Base-by-base conservation (phyloP, 2,113 vertebrate species). In the Brevimyrus niger region DNA sequence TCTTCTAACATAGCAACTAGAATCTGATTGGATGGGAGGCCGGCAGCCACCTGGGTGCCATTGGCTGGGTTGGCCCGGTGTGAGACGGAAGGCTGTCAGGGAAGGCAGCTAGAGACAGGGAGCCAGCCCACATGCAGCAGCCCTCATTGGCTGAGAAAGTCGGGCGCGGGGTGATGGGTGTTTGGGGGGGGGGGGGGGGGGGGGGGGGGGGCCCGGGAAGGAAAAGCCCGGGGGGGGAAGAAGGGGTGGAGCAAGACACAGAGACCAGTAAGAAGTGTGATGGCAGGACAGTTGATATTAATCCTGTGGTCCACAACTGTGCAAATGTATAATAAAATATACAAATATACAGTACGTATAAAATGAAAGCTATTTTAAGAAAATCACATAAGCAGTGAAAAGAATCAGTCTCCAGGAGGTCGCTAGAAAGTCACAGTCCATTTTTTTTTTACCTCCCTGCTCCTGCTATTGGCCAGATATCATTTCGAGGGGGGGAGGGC, bases 1-100 rank as follows among this genome's bases (percentile, higher is more conserved):
- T 87, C 86, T 86, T 89, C 87, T 84, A 91, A 93, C 92, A 87
- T 92, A 93, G 92, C 92, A 94, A 93, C 93, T 87, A 53, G 88
- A 73, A 88, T 87, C 87, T 89, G 89, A 93, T 93, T 91, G 92
- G 93, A 88, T 89, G 86, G 92, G 87, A 87, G 17, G 4, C 48
- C 83, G 89, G 44, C 87, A 89, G 89, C 90, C 90, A 69, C 55
- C 85, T 86, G 88, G 80, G 65, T 13, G 51, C 86, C 58, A 92
- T 93, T 94, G 92, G 93, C 35, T 88, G 46, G 85, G 10, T 44
- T 50, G 21, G 31, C 85, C 86, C 87, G 87, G 82, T 76, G 88
- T 65, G 50, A 90, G 91, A 90, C 38, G 53, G 76, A 27, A 88
- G 89, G 87, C 85, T 69, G 82, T 91, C 69, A 90, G 90, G 89